phyloP scores from a whole-genome alignment of 2,888 invertebrate species.

The Andrena chrysosceles region DNA sequence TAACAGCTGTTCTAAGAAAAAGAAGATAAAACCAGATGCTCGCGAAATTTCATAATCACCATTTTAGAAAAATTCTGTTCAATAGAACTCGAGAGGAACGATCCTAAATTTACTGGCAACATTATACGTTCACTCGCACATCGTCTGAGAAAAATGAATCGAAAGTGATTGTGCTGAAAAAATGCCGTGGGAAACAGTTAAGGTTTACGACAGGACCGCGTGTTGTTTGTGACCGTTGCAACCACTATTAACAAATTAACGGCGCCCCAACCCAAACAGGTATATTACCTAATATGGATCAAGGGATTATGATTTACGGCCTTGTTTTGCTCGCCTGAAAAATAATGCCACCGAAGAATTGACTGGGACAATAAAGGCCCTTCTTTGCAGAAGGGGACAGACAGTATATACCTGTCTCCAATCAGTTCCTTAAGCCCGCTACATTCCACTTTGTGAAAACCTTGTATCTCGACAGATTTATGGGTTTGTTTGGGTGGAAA shows the following conservation, averaged over 20 bases:
- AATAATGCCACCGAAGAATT: not conserved
- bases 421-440: conserved; percentile 10
- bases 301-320: conserved; percentile 34
- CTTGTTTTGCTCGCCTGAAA: conserved; percentile 28
- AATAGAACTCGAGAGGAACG: no score
- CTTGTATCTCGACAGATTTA: conserved; percentile 63
- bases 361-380: not conserved
- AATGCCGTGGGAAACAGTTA: not conserved
- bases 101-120: no score
- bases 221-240: not conserved
- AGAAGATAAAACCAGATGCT: not conserved
- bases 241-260: not conserved
- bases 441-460: conserved; percentile 4
- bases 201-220: not conserved
- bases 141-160: no score
- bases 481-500: conserved; percentile 65
- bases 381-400: not conserved
- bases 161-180: no score
- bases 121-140: no score
- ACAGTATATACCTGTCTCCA: not conserved
- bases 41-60: not conserved
- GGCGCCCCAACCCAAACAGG: not conserved
- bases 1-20: not conserved
- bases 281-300: not conserved
- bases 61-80: no score